These are phyloP conservation scores for Tineola bisselliella DNA, from an alignment of 2,888 invertebrate species.

Conservation along the genomic window DNA sequence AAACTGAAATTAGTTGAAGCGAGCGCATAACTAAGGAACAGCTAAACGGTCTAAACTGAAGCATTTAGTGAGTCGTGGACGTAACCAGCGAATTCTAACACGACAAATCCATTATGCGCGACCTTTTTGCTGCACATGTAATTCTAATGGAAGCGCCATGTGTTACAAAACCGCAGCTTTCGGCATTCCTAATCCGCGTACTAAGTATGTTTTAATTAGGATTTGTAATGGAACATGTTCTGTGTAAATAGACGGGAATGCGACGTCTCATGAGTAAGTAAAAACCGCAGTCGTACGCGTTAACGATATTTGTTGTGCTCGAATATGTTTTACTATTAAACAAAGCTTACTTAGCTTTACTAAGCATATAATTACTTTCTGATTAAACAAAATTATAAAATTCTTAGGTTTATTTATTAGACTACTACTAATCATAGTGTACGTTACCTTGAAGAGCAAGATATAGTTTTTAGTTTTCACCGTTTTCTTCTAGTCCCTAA, in stretches of 20 bases:
- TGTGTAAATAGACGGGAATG: background rate
- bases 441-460: too few relatives aligned
- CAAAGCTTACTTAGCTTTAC: too few relatives aligned
- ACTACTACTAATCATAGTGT: too few relatives aligned
- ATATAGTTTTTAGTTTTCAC: too few relatives aligned
- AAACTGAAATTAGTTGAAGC: background rate
- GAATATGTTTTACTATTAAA: background rate
- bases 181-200: conserved; percentile 9
- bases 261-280: background rate
- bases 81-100: conserved; percentile 4
- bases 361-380: too few relatives aligned
- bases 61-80: background rate
- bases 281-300: background rate
- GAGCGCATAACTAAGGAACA: background rate
- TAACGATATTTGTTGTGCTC: background rate
- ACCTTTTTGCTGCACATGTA: conserved; percentile 34
- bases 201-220: conserved; percentile 16
- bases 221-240: background rate
- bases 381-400: too few relatives aligned
- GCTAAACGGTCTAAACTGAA: conserved; percentile 8
- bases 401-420: too few relatives aligned
- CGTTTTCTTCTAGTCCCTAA: too few relatives aligned
- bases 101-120: conserved; percentile 17
- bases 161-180: conserved; percentile 19
- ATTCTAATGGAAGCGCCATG: conserved; percentile 27